A percentile compares a stretch with the other conserved stretches of the same genome.
Evolutionary conservation across 2,797 vertebrate species (phyloP).

Genomic region (Hoplostethus atlanticus): DNA sequence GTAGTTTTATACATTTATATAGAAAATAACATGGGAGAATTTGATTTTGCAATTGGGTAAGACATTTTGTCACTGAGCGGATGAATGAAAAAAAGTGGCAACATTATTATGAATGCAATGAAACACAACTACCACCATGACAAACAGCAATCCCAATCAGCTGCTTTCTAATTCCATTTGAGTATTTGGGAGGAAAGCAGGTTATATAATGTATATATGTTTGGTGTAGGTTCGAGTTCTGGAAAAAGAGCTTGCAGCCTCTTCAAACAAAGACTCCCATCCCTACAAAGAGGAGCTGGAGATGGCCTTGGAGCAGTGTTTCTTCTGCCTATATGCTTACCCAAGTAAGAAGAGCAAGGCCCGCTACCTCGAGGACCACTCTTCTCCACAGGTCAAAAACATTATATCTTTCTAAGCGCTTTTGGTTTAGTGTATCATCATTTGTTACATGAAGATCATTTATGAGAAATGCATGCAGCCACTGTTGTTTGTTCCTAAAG

Average conservation of each 20-base stretch:
- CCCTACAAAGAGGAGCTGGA: constrained; percentile 98
- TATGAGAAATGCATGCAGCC: too few species aligned
- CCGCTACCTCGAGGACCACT: constrained; percentile 96
- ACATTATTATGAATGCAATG: not conserved
- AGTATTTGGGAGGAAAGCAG: not conserved
- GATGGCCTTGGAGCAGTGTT: constrained; percentile 96
- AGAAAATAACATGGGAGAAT: not conserved
- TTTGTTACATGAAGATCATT: not conserved
- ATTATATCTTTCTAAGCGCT: not conserved
- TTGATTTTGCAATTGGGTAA: not conserved
- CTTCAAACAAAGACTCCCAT: constrained; percentile 85
- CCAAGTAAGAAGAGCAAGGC: constrained; percentile 99
- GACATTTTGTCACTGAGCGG: not conserved
- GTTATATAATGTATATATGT: constrained; percentile 17
- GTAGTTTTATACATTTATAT: not conserved
- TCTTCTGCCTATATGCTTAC: constrained; percentile 95
- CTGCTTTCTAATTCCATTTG: not conserved
- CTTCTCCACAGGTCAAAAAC: constrained; percentile 90
- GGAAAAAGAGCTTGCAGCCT: constrained; percentile 90
- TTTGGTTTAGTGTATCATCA: constrained; percentile 9
- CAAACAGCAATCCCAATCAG: not conserved
- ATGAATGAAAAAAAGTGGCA: too few species aligned
- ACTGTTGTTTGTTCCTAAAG: too few species aligned
- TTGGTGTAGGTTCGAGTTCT: constrained; percentile 89
- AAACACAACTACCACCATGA: not conserved